These are phyloP conservation scores for Norana najaformis DNA, from an alignment of 2,888 invertebrate genomes.

Conservation along the genomic window DNA sequence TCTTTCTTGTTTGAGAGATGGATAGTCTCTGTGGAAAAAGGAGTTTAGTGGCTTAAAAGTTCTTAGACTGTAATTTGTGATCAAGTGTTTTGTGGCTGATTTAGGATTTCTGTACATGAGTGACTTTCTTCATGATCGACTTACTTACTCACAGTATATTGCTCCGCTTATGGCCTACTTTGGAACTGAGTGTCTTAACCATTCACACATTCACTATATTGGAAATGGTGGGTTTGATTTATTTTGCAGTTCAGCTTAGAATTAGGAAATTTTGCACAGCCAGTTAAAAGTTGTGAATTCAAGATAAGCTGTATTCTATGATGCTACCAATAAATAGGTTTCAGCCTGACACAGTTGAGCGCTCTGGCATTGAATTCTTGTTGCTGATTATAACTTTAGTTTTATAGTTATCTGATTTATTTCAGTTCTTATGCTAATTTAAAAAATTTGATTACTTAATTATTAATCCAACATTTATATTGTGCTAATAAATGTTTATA, in stretches of 20 bases:
- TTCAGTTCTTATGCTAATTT: too few species aligned
- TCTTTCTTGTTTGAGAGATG: neutral
- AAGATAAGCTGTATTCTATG: neutral
- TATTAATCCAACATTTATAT: neutral
- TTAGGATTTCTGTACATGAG: conserved; percentile 24
- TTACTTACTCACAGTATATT: conserved; percentile 25
- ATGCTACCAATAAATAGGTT: neutral
- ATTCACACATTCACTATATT: conserved; percentile 4
- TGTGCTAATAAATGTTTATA: neutral
- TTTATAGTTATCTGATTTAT: neutral
- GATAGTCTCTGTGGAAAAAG: too few species aligned
- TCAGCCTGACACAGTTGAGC: neutral
- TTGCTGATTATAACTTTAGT: too few species aligned
- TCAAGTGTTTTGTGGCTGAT: neutral
- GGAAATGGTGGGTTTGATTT: conserved; percentile 1
- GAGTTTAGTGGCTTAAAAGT: neutral
- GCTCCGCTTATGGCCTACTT: conserved; percentile 19
- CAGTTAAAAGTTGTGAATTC: neutral
- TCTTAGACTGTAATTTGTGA: neutral
- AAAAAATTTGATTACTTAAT: too few species aligned
- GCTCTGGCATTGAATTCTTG: too few species aligned
- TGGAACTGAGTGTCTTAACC: conserved; percentile 9
- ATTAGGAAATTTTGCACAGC: neutral
- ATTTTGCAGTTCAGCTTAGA: neutral
- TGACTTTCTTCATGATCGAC: conserved; percentile 21